Evolutionary conservation across 2,113 vertebrate genomes (phyloP).

Genomic region (Notiomystis cincta): DNA sequence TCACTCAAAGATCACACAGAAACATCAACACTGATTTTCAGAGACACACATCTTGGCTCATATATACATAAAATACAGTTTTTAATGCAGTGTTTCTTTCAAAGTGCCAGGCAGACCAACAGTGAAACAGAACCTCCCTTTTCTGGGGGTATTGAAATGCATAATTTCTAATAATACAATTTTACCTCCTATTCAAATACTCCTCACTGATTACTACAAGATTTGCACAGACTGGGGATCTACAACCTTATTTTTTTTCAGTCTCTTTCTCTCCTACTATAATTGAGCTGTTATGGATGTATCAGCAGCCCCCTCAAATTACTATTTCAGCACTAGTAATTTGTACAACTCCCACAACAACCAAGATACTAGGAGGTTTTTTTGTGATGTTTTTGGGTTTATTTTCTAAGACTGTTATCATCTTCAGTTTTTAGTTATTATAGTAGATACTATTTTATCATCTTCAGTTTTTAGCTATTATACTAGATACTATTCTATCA

Average conservation of each 20-base stretch:
- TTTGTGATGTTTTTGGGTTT: not conserved
- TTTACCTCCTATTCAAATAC: not conserved
- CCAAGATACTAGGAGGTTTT: not conserved
- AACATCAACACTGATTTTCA: not conserved
- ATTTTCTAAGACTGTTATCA: constrained; percentile 13
- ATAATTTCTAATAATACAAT: not conserved
- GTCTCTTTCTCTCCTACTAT: not conserved
- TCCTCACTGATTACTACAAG: not conserved
- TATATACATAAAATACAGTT: not conserved
- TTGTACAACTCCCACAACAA: constrained; percentile 7
- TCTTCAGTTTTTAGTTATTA: not conserved
- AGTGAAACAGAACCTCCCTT: not conserved
- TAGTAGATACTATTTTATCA: constrained; percentile 18
- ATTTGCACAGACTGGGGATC: not conserved
- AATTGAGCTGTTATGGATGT: not conserved
- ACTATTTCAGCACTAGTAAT: not conserved
- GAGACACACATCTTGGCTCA: not conserved
- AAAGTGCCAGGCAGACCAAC: not conserved
- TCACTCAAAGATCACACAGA: not conserved
- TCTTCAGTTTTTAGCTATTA: not conserved
- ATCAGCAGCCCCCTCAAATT: not conserved
- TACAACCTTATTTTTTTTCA: not conserved
- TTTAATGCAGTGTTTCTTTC: not conserved
- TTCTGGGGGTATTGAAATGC: not conserved
- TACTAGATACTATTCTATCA: constrained; percentile 18